Evolutionary conservation across 2,797 vertebrate species (phyloP).

Genomic region (Anniella stebbinsi): DNA sequence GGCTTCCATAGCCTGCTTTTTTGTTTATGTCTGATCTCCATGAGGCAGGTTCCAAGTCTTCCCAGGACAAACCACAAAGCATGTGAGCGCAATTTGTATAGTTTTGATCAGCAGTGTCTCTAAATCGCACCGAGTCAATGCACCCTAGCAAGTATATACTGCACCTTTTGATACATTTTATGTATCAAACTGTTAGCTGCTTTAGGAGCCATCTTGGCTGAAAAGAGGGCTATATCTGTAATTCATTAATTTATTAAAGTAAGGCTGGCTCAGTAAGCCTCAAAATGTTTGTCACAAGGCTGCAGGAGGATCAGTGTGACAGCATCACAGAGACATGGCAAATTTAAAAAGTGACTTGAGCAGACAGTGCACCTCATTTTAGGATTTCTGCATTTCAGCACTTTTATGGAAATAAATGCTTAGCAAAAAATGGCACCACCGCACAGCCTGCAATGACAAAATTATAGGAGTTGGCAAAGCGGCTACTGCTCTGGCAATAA

Average conservation of each 20-base stretch:
- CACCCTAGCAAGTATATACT: not conserved
- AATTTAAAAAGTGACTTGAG: not conserved
- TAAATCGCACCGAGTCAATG: constrained; percentile 28
- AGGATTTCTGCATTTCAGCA: not conserved
- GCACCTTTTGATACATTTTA: not conserved
- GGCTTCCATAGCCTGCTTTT: constrained; percentile 56
- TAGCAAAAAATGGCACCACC: not conserved
- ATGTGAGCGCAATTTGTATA: constrained; percentile 56
- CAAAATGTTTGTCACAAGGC: not conserved
- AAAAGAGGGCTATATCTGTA: not conserved
- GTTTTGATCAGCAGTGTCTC: constrained; percentile 34
- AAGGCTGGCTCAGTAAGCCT: not conserved
- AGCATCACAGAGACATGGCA: not conserved
- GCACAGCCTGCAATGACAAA: not conserved
- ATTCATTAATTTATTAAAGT: not conserved
- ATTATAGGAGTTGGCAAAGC: not conserved
- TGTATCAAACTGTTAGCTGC: not conserved
- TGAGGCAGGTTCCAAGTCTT: constrained; percentile 32
- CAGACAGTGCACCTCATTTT: not conserved
- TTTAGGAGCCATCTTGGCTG: not conserved
- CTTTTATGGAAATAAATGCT: not conserved
- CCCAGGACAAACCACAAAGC: constrained; percentile 58
- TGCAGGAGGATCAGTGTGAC: not conserved
- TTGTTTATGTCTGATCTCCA: constrained; percentile 64
- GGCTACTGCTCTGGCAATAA: not conserved